Percentiles rank a stretch among this genome's conserved stretches.
Conservation (phyloP, 1,140 invertebrate genomes). For the Cheumatopsyche charites region DNA sequence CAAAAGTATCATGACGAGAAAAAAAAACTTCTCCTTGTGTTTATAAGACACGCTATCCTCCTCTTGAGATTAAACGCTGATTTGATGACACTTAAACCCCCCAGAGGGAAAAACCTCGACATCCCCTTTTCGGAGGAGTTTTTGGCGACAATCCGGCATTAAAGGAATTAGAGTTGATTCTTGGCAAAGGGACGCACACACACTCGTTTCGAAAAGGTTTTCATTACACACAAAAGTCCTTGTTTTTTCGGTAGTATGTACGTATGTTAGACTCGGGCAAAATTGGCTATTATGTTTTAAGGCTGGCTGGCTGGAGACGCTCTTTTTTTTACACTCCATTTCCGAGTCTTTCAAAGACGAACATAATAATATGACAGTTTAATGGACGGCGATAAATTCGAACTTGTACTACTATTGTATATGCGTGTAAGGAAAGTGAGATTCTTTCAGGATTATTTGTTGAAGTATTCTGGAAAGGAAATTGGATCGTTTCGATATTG, state of each 20-base stretch:
- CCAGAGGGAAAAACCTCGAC: constrained; percentile 6
- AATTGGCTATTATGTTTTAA: constrained; percentile 15
- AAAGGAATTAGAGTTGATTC: constrained; percentile 11
- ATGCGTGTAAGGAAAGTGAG: background rate
- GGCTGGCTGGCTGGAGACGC: constrained; percentile 2
- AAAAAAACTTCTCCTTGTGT: background rate
- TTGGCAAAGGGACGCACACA: constrained; percentile 5
- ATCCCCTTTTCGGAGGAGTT: background rate
- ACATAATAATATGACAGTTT: constrained; percentile 24
- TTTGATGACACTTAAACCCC: constrained; percentile 16
- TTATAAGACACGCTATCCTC: background rate
- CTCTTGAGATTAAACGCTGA: constrained; percentile 13
- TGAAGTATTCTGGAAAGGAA: too few relatives aligned
- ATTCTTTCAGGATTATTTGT: too few relatives aligned
- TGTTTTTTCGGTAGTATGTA: background rate
- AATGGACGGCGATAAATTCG: background rate
- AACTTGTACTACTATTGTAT: background rate
- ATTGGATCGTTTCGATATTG: too few relatives aligned
- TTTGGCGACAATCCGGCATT: background rate
- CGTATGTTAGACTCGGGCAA: background rate
- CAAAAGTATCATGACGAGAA: background rate
- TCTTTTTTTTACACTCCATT: constrained; percentile 17
- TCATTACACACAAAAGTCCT: background rate
- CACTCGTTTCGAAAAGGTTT: background rate
- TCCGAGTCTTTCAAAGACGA: background rate